Base-by-base conservation (phyloP, 2,113 vertebrate species). In the Zingel zingel region DNA sequence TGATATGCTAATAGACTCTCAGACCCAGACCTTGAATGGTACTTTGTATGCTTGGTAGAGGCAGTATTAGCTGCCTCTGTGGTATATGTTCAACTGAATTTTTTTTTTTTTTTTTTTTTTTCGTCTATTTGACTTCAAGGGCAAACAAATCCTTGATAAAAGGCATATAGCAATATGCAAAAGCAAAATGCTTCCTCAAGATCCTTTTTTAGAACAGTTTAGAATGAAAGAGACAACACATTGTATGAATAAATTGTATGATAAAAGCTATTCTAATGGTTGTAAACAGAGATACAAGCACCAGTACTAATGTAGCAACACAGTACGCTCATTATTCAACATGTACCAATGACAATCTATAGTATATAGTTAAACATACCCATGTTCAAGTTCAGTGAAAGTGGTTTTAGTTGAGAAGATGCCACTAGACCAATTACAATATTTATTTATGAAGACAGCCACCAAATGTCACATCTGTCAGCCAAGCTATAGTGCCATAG, bases 1-100 rank as follows among this genome's bases (percentile, higher is more conserved):
- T 79, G 74, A 81, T 43, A 66, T 82, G 80, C 67, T 74, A 79
- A 85, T 83, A 43, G 39, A 54, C 19, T 81, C 36, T 50, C 33
- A 43, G 25, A 63, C 36, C 25, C 33, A 84, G 83, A 64, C 78
- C 27, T 23, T 64, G n/a, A 61, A 65, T 36, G 30, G 6, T 64
- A 27, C 23, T 83, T 39, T 78, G 43, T 47, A 33, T 58, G 69
- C 69, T 39, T 45, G 47, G 21, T 15, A 84, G 58, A 75, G 6
- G 14, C 14, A 43, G 23, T 56, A 48, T 53, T 47, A 43, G 15
- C 67, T 25, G 7, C 62, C 21, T 59, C 58, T 16, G 54, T 75
- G 36, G 59, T 78, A 56, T 6, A 6, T 57, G 48, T 12, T n/a
- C 13, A 27, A 27, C 13, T 25, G 0, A 56, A 9, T 30, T 3